These are phyloP conservation scores for Syngnathoides biaculeatus DNA, from an alignment of 2,113 vertebrate genomes.

Conservation along the genomic window DNA sequence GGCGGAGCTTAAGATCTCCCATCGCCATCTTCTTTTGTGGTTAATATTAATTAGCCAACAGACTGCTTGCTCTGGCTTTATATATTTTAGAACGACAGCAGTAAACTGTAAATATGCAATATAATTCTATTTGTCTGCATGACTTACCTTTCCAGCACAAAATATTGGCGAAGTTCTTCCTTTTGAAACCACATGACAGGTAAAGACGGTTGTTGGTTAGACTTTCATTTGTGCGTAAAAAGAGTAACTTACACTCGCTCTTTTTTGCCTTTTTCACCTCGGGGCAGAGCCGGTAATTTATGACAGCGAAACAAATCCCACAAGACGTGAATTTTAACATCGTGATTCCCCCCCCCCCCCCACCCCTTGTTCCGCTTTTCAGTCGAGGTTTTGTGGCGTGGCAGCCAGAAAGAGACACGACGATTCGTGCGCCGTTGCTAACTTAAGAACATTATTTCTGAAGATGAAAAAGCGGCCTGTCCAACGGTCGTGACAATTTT, in stretches of 20 bases:
- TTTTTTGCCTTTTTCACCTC: conserved; percentile 50
- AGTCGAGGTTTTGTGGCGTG: conserved; percentile 30
- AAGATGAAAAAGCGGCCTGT: conserved; percentile 16
- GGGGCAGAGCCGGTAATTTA: conserved; percentile 58
- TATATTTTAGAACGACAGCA: background rate
- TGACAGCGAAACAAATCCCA: conserved; percentile 63
- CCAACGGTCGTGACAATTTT: conserved; percentile 39
- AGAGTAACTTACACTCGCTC: conserved; percentile 18
- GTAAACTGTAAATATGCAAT: background rate
- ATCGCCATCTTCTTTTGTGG: too few species aligned
- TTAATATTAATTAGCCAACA: too few species aligned
- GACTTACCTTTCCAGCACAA: background rate
- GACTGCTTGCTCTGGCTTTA: background rate
- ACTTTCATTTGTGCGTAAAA: background rate
- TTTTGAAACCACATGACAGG: background rate
- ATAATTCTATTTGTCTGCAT: background rate
- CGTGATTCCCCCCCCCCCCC: too few species aligned
- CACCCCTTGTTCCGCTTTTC: conserved; percentile 35
- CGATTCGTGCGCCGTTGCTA: conserved; percentile 18
- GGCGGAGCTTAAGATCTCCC: too few species aligned
- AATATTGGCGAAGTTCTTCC: background rate
- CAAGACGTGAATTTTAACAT: conserved; percentile 66
- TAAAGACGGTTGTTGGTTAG: background rate
- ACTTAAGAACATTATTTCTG: conserved; percentile 33
- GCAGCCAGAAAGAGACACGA: conserved; percentile 27